Evolutionary conservation across 2,797 vertebrate genomes (phyloP).

Genomic region (Xerus rutilus): DNA sequence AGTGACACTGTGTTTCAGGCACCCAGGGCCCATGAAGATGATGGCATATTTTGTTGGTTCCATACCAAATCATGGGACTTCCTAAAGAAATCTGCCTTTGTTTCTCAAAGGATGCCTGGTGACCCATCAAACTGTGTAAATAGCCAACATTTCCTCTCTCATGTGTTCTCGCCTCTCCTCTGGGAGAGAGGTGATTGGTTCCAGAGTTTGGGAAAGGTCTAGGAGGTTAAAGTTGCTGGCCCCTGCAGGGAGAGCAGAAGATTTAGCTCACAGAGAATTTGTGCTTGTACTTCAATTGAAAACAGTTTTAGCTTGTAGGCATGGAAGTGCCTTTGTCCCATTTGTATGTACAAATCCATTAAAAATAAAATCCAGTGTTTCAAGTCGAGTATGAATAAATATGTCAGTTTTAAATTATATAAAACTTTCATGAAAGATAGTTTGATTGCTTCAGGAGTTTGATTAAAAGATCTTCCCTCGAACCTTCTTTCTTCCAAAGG

Average conservation of each 20-base stretch:
- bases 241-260: conserved; percentile 57
- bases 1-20: background rate
- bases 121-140: conserved; percentile 18
- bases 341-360: background rate
- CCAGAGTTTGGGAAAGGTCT: conserved; percentile 66
- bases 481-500: conserved; percentile 88
- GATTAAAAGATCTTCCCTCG: conserved; percentile 43
- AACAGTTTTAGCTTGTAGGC: conserved; percentile 50
- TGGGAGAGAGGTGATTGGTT: conserved; percentile 62
- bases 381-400: background rate
- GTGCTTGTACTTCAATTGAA: conserved; percentile 59
- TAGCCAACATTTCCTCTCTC: background rate
- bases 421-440: background rate
- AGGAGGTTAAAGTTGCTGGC: conserved; percentile 45
- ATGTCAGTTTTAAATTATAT: background rate
- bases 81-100: conserved; percentile 53
- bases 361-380: background rate
- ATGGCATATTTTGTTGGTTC: background rate
- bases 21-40: background rate
- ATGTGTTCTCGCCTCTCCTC: background rate
- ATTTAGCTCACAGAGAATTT: background rate
- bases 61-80: background rate
- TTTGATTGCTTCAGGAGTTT: background rate
- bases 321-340: background rate
- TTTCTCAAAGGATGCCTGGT: conserved; percentile 31